Percentiles rank a stretch among this genome's conserved stretches.
Evolutionary conservation across 2,888 invertebrate species (phyloP).

Genomic region (Cybosia mesomella): DNA sequence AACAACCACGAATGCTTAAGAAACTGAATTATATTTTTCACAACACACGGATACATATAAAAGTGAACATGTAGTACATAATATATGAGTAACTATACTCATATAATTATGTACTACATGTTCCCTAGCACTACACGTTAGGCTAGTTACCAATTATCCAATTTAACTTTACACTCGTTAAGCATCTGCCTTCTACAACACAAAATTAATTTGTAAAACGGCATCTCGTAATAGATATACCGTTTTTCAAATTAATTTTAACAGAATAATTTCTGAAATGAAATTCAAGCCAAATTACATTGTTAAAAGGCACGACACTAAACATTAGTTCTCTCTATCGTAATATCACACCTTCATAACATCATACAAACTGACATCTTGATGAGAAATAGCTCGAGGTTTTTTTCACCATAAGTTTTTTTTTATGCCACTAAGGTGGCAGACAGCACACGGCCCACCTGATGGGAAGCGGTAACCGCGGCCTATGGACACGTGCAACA

Average conservation of each 20-base stretch:
- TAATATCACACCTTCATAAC: background rate
- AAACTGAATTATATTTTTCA: too few species aligned
- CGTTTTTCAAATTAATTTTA: slow-evolving; percentile 1
- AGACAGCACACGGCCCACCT: too few species aligned
- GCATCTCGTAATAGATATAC: background rate
- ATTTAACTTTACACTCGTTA: background rate
- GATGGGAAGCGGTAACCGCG: too few species aligned
- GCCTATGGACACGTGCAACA: too few species aligned
- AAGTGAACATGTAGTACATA: too few species aligned
- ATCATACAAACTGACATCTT: background rate
- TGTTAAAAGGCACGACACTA: background rate
- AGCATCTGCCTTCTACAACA: background rate
- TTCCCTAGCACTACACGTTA: too few species aligned
- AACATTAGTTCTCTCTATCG: background rate
- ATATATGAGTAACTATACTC: too few species aligned
- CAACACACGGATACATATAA: too few species aligned
- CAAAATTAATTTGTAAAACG: background rate
- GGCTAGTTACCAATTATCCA: background rate
- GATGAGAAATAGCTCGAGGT: background rate
- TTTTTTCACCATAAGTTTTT: too few species aligned
- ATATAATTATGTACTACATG: too few species aligned
- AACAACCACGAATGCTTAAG: too few species aligned
- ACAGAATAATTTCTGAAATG: background rate
- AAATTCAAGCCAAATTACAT: background rate
- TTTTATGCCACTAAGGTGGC: too few species aligned